Evolutionary conservation across 2,797 vertebrate species (phyloP).

Genomic region (Acrossocheilus fasciatus): DNA sequence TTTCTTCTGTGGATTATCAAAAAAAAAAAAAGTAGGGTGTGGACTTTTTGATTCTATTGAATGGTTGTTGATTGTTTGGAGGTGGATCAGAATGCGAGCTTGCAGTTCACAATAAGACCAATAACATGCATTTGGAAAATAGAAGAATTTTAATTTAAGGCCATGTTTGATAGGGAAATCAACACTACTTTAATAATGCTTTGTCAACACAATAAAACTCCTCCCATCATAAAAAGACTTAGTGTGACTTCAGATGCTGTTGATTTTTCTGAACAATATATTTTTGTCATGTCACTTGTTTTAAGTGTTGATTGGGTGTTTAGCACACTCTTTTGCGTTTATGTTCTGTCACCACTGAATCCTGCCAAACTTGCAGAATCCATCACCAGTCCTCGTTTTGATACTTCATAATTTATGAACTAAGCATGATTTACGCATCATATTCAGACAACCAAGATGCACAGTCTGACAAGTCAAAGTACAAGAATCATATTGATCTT

Average conservation of each 20-base stretch:
- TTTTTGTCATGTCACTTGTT: neutral
- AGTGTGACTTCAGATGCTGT: neutral
- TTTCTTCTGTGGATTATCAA: neutral
- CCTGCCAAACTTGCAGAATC: neutral
- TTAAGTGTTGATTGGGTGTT: slow-evolving; percentile 15
- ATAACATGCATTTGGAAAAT: neutral
- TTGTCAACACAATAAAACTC: no score
- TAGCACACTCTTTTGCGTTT: neutral
- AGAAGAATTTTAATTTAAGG: neutral
- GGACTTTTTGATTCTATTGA: neutral
- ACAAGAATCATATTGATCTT: neutral
- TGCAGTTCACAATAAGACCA: neutral
- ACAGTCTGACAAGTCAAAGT: neutral
- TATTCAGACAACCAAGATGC: neutral
- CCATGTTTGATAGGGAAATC: neutral
- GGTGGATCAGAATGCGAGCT: neutral
- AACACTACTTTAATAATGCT: neutral
- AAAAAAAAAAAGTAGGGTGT: neutral
- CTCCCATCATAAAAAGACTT: neutral
- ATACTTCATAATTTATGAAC: neutral
- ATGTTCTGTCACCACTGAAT: neutral
- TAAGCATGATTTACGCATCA: neutral
- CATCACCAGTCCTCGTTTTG: neutral
- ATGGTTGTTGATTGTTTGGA: neutral
- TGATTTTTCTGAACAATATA: neutral